phyloP scores from a whole-genome alignment of 2,113 vertebrate species.

The Eurystomus gularis region DNA sequence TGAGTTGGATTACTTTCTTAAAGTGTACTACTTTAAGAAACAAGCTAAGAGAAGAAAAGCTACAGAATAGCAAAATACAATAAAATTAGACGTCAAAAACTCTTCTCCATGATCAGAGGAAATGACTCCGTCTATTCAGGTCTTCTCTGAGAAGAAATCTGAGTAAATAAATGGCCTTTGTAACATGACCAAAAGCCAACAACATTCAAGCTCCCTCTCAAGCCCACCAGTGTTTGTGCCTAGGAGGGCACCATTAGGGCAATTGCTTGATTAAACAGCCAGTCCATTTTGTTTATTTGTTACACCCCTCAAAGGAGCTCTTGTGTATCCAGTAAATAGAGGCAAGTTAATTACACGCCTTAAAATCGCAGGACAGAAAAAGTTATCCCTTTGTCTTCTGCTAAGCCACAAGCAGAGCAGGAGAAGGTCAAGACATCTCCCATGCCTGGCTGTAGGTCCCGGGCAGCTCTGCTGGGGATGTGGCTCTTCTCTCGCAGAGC shows the following conservation, averaged over 20 bases:
- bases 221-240: constrained; percentile 25
- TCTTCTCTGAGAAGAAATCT: constrained; percentile 20
- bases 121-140: neutral
- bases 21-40: neutral
- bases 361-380: constrained; percentile 13
- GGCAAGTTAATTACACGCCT: constrained; percentile 30
- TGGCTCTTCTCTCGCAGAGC: neutral
- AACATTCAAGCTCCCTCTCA: neutral
- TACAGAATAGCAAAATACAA: neutral
- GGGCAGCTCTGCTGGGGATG: neutral
- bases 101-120: neutral
- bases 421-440: neutral
- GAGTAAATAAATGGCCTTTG: constrained; percentile 42
- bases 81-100: neutral
- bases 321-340: constrained; percentile 40
- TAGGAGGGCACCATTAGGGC: constrained; percentile 1
- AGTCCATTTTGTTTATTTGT: constrained; percentile 53
- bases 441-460: neutral
- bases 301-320: neutral
- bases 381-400: neutral
- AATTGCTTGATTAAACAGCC: constrained; percentile 54
- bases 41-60: neutral
- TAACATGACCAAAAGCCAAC: constrained; percentile 41
- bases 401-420: neutral
- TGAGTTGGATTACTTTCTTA: neutral